These are phyloP conservation scores for Tryphoninae sp. DNA, from an alignment of 2,888 invertebrate genomes.

Conservation along the genomic window DNA sequence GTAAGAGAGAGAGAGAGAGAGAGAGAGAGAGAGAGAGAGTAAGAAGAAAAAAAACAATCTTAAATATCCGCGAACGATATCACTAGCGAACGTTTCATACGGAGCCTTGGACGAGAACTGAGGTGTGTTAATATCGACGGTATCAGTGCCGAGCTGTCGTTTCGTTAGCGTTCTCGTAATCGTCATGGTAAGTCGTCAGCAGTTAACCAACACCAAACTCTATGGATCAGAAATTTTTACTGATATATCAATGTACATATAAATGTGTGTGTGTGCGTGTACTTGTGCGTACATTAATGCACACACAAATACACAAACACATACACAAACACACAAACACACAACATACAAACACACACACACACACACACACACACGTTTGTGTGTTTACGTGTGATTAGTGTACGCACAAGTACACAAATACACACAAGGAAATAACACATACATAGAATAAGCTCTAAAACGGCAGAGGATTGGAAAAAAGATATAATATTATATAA, in stretches of 20 bases:
- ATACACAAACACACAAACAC: neutral
- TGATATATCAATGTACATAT: neutral
- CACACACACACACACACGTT: neutral
- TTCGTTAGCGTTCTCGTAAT: slow-evolving; percentile 3
- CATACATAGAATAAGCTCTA: neutral
- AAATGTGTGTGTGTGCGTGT: neutral
- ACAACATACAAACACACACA: too few relatives aligned
- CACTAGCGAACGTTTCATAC: slow-evolving; percentile 50
- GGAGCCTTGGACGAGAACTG: slow-evolving; percentile 54
- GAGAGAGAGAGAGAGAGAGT: too few relatives aligned
- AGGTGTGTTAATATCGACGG: slow-evolving; percentile 54
- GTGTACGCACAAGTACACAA: neutral
- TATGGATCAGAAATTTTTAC: neutral
- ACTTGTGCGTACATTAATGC: neutral
- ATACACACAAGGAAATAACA: neutral
- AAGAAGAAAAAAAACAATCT: neutral
- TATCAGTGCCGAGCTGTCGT: slow-evolving; percentile 30
- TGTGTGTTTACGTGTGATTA: neutral
- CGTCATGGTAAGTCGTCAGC: slow-evolving; percentile 17
- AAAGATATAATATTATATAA: neutral
- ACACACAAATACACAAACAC: neutral
- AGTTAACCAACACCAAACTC: slow-evolving; percentile 39
- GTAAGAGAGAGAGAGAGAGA: too few relatives aligned
- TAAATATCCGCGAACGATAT: slow-evolving; percentile 6
- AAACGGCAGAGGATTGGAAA: slow-evolving; percentile 11